A percentile compares a stretch with the other conserved stretches of the same genome.
These are phyloP conservation scores for Remorina albescens DNA, from an alignment of 2,797 vertebrate genomes.

Conservation along the genomic window DNA sequence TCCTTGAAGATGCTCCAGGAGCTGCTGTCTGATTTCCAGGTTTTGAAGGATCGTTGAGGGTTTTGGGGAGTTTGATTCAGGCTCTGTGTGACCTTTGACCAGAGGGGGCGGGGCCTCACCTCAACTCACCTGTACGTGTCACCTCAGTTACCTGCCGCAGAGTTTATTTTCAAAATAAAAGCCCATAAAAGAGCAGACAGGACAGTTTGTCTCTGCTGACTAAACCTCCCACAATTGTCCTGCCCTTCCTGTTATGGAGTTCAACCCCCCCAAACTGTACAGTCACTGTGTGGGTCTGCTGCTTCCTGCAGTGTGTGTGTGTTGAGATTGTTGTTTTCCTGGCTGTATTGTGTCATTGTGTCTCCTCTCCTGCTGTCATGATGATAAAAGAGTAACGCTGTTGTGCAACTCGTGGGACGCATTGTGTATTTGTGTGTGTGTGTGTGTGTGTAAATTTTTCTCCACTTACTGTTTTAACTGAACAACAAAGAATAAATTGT, in stretches of 20 bases:
- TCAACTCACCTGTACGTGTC: background rate
- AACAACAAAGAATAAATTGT: too few relatives aligned
- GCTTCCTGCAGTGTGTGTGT: constrained; percentile 63
- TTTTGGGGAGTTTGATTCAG: too few relatives aligned
- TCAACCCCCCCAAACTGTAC: constrained; percentile 43
- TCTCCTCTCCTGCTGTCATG: constrained; percentile 18
- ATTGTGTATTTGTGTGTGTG: constrained; percentile 10
- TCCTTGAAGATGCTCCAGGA: too few relatives aligned
- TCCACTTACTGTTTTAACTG: background rate
- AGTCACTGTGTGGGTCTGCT: constrained; percentile 47
- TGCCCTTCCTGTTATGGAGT: constrained; percentile 80
- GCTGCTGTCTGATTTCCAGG: too few relatives aligned
- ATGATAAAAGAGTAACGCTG: constrained; percentile 23
- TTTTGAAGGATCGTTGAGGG: background rate
- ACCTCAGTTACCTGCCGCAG: constrained; percentile 4
- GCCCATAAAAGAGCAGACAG: background rate
- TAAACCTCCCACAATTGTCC: constrained; percentile 79
- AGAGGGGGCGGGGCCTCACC: too few relatives aligned
- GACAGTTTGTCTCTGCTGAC: constrained; percentile 36
- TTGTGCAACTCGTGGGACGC: constrained; percentile 20
- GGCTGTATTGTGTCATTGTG: constrained; percentile 59
- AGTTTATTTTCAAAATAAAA: background rate
- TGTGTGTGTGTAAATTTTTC: background rate
- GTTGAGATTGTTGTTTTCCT: constrained; percentile 53
- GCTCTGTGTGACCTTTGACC: too few relatives aligned